These are phyloP conservation scores for Poeciliopsis turneri DNA, from an alignment of 2,797 vertebrate genomes.

Conservation along the genomic window DNA sequence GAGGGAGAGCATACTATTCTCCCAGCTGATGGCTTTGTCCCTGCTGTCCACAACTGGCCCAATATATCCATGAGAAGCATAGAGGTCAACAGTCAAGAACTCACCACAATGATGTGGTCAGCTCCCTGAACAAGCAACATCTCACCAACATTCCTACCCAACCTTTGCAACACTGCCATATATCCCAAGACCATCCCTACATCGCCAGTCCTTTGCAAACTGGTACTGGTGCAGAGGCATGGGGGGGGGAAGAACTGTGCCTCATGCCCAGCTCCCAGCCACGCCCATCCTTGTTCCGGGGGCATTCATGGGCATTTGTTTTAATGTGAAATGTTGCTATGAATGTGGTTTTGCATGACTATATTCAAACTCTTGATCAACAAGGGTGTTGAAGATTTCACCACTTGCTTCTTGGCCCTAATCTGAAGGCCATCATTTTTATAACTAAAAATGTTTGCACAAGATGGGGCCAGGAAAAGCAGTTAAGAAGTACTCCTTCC, in stretches of 20 bases:
- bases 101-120: background rate
- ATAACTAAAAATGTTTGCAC: background rate
- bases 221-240: background rate
- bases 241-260: background rate
- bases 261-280: background rate
- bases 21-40: background rate
- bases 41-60: background rate
- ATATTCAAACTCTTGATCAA: background rate
- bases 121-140: background rate
- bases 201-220: background rate
- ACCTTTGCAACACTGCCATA: background rate
- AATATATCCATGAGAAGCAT: background rate
- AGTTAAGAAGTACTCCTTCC: background rate
- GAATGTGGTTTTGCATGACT: background rate
- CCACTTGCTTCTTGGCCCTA: background rate
- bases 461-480: background rate
- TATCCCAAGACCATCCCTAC: background rate
- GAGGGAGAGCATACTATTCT: background rate
- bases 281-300: background rate
- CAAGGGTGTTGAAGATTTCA: background rate
- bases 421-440: background rate
- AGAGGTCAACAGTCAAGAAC: background rate
- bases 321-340: background rate
- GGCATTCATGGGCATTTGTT: background rate
- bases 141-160: background rate